Percentiles rank a stretch among this genome's conserved stretches.
These are phyloP conservation scores for fruit fly (Drosophila melanogaster) DNA, from an alignment of 1,140 invertebrate genomes.

Conservation along the genomic window DNA sequence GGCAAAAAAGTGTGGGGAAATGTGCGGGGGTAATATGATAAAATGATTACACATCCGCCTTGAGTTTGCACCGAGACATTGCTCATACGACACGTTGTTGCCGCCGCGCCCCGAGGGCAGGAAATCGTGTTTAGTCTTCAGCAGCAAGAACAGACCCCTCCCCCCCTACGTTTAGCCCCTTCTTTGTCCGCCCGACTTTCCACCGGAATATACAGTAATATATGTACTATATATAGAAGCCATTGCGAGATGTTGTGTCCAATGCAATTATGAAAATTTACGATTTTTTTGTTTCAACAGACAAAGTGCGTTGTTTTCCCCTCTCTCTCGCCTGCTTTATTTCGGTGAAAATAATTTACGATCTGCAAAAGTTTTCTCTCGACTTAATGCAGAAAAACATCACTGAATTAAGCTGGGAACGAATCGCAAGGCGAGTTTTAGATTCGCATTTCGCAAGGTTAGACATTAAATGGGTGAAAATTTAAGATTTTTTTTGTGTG, in stretches of 20 bases:
- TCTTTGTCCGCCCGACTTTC: background rate
- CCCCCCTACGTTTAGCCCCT: background rate
- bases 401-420: conserved; percentile 9
- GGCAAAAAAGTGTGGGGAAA: background rate
- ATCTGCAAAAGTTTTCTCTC: conserved; percentile 66
- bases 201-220: background rate
- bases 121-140: conserved; percentile 79
- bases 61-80: conserved; percentile 79
- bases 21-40: conserved; percentile 70
- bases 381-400: conserved; percentile 43
- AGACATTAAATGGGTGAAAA: background rate
- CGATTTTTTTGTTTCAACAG: conserved; percentile 64
- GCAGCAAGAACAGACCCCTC: conserved; percentile 20
- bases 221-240: background rate
- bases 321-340: conserved; percentile 7
- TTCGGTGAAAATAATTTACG: conserved; percentile 67
- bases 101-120: conserved; percentile 49
- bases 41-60: conserved; percentile 81
- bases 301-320: conserved; percentile 42
- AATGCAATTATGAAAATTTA: conserved; percentile 82
- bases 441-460: background rate
- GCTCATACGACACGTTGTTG: conserved; percentile 77
- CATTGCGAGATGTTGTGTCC: conserved; percentile 49
- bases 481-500: background rate
- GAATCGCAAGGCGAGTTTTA: background rate